Conservation (phyloP, 2,113 vertebrate genomes). For the Anser brachyrhynchus region DNA sequence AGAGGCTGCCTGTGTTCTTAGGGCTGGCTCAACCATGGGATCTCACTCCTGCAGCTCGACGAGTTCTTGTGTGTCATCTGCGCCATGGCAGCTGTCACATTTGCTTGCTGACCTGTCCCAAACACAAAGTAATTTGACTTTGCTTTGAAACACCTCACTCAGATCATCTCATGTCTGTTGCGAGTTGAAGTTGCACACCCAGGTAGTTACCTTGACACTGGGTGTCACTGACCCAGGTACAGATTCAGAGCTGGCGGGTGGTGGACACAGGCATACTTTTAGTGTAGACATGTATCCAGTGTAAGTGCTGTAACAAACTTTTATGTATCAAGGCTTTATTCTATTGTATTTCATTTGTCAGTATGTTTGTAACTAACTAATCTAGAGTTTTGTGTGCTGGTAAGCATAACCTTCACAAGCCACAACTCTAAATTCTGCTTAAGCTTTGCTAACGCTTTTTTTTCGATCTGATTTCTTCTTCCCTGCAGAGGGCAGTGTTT, state of each 20-base stretch:
- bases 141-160: neutral
- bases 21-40: rapidly evolving
- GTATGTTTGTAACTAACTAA: neutral
- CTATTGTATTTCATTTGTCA: neutral
- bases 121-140: neutral
- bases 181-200: neutral
- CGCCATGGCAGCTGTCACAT: neutral
- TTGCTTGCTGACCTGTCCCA: neutral
- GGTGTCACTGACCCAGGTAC: neutral
- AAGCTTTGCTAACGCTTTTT: neutral
- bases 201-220: neutral
- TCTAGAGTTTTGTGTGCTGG: neutral
- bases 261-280: neutral
- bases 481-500: constrained; percentile 92
- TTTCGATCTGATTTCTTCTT: constrained; percentile 2
- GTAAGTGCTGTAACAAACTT: neutral
- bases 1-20: neutral
- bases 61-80: neutral
- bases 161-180: rapidly evolving
- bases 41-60: neutral
- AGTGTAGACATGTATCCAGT: neutral
- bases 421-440: neutral
- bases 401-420: neutral
- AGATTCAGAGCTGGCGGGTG: neutral
- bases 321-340: neutral